A percentile compares a stretch with the other conserved stretches of the same genome.
These are phyloP conservation scores for Drosophila elegans DNA, from an alignment of 1,140 invertebrate genomes.

Conservation along the genomic window DNA sequence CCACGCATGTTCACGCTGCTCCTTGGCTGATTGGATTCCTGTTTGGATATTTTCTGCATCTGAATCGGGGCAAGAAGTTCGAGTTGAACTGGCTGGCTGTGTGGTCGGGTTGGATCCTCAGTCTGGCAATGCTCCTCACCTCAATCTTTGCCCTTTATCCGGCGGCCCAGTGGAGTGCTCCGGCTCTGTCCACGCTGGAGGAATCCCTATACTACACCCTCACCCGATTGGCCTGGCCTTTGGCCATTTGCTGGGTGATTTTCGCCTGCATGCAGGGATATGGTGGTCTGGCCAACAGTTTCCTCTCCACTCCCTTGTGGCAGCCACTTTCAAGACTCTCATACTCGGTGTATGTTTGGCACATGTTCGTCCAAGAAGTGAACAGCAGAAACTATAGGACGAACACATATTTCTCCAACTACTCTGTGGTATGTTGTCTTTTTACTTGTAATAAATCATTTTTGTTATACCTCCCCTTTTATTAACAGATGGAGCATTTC, in stretches of 20 bases:
- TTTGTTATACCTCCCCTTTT: neutral
- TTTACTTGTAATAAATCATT: accelerated
- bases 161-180: conserved; percentile 57
- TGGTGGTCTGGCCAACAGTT: conserved; percentile 86
- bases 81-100: conserved; percentile 11
- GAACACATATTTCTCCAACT: conserved; percentile 52
- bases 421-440: conserved; percentile 31
- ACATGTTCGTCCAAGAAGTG: conserved; percentile 69
- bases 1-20: conserved; percentile 62
- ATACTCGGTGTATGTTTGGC: conserved; percentile 85
- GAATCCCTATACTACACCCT: conserved; percentile 88
- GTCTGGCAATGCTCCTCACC: conserved; percentile 64
- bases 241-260: conserved; percentile 88
- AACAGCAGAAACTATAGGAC: conserved; percentile 37
- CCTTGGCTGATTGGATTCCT: conserved; percentile 69
- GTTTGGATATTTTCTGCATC: conserved; percentile 64
- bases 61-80: conserved; percentile 35
- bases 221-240: conserved; percentile 87
- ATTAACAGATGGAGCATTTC: conserved; percentile 53
- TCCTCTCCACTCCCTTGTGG: conserved; percentile 85
- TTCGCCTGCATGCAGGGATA: conserved; percentile 88
- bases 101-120: conserved; percentile 52
- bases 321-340: conserved; percentile 85
- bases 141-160: conserved; percentile 75
- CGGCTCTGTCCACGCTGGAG: conserved; percentile 66